Evolutionary conservation across 2,888 invertebrate species (phyloP).

Genomic region (Amphipoea oculea): DNA sequence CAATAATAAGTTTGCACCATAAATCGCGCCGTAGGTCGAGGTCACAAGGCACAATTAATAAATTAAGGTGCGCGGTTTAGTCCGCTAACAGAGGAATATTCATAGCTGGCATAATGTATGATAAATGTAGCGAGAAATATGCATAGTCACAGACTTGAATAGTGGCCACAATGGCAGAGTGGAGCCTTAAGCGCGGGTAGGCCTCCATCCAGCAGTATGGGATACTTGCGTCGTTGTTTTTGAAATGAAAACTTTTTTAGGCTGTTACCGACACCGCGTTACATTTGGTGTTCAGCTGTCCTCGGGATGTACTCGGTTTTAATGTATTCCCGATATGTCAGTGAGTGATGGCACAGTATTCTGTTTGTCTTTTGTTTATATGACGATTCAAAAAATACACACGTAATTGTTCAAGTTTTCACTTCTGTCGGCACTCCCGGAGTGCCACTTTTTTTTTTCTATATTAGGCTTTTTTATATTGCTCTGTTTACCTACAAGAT

Average conservation of each 20-base stretch:
- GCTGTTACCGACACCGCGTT: too few relatives aligned
- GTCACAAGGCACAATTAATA: conserved; percentile 85
- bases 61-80: conserved; percentile 78
- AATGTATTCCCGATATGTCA: too few relatives aligned
- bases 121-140: conserved; percentile 85
- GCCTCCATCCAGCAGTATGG: conserved; percentile 44
- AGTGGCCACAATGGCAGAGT: conserved; percentile 73
- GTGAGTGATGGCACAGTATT: too few relatives aligned
- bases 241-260: too few relatives aligned
- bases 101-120: conserved; percentile 85
- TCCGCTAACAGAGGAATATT: conserved; percentile 87
- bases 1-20: conserved; percentile 78
- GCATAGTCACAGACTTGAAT: conserved; percentile 80
- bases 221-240: neutral
- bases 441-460: neutral
- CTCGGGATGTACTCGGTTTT: too few relatives aligned
- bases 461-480: neutral
- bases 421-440: too few relatives aligned
- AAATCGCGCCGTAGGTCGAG: conserved; percentile 76
- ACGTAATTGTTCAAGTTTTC: too few relatives aligned
- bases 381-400: too few relatives aligned
- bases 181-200: conserved; percentile 55
- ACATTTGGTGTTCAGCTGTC: too few relatives aligned
- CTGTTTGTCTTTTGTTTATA: too few relatives aligned
- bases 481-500: neutral